Base-by-base conservation (phyloP, 2,888 invertebrate species). In the Cheilosia vernalis region DNA sequence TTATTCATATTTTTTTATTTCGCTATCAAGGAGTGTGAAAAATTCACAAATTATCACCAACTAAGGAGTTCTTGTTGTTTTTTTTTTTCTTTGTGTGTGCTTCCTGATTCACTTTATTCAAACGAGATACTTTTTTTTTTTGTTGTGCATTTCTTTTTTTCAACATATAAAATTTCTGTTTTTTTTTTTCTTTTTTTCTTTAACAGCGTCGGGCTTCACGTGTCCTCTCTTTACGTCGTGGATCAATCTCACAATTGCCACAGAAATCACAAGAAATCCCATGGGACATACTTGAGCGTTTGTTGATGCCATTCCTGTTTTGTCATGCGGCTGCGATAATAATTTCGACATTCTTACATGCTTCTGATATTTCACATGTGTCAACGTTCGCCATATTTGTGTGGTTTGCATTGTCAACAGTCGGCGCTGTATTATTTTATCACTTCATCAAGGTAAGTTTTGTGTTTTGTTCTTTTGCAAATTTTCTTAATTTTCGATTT, bases 281-380 rank as follows among this genome's bases (percentile, higher is more conserved):
- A 81, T 94, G 94, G 94, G 94, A 94, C 89, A 94, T 94, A 90
- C 89, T 92, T 93, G 95, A 95, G 94, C 91, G 97, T 49, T 95
- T 96, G 89, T 93, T 96, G 64, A 93, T 96, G 89, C 97, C 97
- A 37, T 93, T 96, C 79, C 93, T 96, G 85, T 95, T 96, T 91
- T 96, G 96, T 90, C 96, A 97, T 91, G 96, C 96, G 4, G 94
- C 95, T 21, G 96, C 97, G 30, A 95, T 96, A 79, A 94, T 96
- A 87, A 91, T 96, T 58, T 96, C 96, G 60, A 94, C 95, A 51
- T 91, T 95, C 84, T 93, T 97, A 78, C 96, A 96, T 91, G 93
- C 94, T 47, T 92, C 96, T 87, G 94, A 95, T 89, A 95, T 97
- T 87, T 96, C 96, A 87, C 94, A 95, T 89, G 94, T 96, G 84